Evolutionary conservation across 2,797 vertebrate species (phyloP).

Genomic region (Poeciliopsis presidionis): DNA sequence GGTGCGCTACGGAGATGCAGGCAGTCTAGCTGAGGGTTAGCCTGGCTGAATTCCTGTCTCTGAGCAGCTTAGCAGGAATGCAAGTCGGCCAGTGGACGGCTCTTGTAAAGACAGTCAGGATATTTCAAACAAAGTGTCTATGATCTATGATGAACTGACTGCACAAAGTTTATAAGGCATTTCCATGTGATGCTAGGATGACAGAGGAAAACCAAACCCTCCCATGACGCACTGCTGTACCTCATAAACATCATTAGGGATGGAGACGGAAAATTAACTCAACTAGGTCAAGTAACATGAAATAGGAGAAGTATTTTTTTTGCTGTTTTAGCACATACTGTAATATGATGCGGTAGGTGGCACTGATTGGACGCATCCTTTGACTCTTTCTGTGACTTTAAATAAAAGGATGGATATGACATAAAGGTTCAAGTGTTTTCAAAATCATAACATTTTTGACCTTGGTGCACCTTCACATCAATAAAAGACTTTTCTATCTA

Average conservation of each 20-base stretch:
- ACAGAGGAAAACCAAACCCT: slow-evolving; percentile 45
- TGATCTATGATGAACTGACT: slow-evolving; percentile 81
- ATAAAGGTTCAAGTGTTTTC: neutral
- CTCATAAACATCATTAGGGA: slow-evolving; percentile 11
- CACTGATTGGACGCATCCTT: neutral
- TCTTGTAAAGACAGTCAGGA: slow-evolving; percentile 79
- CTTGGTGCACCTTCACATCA: neutral
- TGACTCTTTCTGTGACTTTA: neutral
- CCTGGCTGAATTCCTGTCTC: slow-evolving; percentile 75
- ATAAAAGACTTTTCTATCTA: neutral
- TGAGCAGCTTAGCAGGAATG: slow-evolving; percentile 78
- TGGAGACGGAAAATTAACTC: neutral
- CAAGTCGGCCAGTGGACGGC: slow-evolving; percentile 80
- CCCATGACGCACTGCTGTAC: slow-evolving; percentile 19
- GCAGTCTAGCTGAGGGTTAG: slow-evolving; percentile 64
- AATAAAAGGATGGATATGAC: neutral
- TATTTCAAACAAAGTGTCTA: slow-evolving; percentile 82
- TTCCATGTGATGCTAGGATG: slow-evolving; percentile 49
- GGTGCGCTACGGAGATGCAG: slow-evolving; percentile 61
- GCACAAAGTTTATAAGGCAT: slow-evolving; percentile 38
- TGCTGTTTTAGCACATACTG: neutral
- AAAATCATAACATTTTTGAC: neutral
- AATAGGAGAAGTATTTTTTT: neutral
- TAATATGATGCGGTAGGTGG: slow-evolving; percentile 13
- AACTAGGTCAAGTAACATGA: slow-evolving; percentile 2